These are phyloP conservation scores for Gymnothorax javanicus DNA, from an alignment of 2,797 vertebrate genomes.

Conservation along the genomic window DNA sequence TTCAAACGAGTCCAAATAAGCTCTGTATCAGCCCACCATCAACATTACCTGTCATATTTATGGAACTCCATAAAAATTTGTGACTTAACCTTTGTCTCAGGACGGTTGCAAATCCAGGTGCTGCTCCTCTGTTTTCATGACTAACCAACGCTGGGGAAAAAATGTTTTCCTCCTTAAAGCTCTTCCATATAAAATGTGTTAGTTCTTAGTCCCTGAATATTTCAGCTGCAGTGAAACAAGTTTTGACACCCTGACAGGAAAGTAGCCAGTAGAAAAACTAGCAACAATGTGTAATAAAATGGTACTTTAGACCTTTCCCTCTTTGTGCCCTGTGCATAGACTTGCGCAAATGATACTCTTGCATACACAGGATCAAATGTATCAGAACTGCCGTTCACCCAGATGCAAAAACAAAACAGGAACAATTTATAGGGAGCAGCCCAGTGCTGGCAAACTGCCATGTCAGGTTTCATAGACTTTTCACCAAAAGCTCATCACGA, in stretches of 20 bases:
- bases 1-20: neutral
- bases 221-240: neutral
- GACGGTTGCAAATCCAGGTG: neutral
- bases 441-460: neutral
- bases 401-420: neutral
- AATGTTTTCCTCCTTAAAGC: neutral
- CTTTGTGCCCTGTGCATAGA: neutral
- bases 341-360: neutral
- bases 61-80: neutral
- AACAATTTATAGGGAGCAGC: neutral
- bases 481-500: neutral
- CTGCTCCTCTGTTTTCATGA: neutral
- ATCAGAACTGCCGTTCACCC: neutral
- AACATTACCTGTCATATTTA: neutral
- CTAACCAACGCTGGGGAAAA: neutral
- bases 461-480: neutral
- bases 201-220: neutral
- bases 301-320: neutral
- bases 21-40: neutral
- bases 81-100: conserved; percentile 1
- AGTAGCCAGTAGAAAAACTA: neutral
- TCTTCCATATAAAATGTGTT: neutral
- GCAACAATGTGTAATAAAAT: neutral
- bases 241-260: conserved; percentile 3
- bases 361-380: neutral